A percentile compares a stretch with the other conserved stretches of the same genome.
phyloP scores from a whole-genome alignment of 2,113 vertebrate genomes.

The Corythaixoides concolor region DNA sequence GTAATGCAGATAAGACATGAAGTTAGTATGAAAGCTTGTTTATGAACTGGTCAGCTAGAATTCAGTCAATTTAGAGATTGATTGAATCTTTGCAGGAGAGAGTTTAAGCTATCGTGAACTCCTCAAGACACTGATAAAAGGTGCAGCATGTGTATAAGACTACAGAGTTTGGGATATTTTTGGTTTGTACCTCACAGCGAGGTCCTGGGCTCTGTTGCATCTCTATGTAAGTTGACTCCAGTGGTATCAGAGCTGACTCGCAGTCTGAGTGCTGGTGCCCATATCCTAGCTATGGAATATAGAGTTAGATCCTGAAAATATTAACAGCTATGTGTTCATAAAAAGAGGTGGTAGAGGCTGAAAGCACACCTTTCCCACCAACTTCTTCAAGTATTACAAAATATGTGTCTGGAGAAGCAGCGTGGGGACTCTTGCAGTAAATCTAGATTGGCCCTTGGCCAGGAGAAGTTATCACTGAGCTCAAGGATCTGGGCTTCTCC shows the following conservation, averaged over 20 bases:
- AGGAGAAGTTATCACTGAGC: conserved; percentile 52
- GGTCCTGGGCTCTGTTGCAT: background rate
- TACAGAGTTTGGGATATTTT: background rate
- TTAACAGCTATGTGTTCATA: background rate
- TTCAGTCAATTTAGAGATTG: background rate
- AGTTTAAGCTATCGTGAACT: background rate
- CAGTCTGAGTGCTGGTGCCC: background rate
- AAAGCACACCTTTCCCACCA: background rate
- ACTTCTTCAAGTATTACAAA: conserved; percentile 36
- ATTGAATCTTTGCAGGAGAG: background rate
- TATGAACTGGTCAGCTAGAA: background rate
- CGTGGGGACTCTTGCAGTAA: conserved; percentile 43
- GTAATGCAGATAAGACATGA: background rate
- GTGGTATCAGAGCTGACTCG: background rate
- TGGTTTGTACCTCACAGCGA: background rate
- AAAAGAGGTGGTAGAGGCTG: background rate
- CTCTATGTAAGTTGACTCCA: too few relatives aligned
- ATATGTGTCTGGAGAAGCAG: conserved; percentile 37
- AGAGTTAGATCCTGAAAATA: background rate
- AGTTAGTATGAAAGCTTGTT: background rate
- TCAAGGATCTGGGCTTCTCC: conserved; percentile 64
- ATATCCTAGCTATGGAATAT: background rate
- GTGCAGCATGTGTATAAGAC: background rate
- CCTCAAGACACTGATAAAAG: background rate
- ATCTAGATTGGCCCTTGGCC: conserved; percentile 65